Base-by-base conservation (phyloP, 1,140 invertebrate species). In the Planococcus citri region DNA sequence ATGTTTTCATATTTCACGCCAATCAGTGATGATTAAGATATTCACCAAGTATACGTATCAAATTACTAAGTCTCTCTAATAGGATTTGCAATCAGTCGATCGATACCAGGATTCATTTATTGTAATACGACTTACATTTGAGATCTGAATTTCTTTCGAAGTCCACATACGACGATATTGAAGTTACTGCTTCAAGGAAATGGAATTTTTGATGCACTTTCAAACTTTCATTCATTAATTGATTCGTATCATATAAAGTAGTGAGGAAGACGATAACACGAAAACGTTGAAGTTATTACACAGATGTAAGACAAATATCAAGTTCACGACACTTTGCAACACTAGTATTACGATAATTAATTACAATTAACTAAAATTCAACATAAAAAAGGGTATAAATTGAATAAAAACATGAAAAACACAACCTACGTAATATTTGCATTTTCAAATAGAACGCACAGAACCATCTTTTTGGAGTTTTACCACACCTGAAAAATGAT, bases 401-500 rank as follows among this genome's bases (percentile, higher is more conserved):
- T 3, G 12, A 17, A 24, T 64, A 12, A 27, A 24, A 64, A 64
- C 60, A 64, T 64, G 4, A 27, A 64, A 64, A 24, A 4, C 60
- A 64, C 60, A 64, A 64, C 60, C 60, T 64, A 64, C 60, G 25
- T 64, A 64, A 64, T 51, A 51, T 27, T 27, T 64, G 60, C 60
- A 64, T 64, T 64, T 58, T 64, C 25, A 25, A 51, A 64, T 64
- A 25, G 60, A 64, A 64, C 60, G 51, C 51, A 24, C 21, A 64
- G 25, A 64, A 64, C 25, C 60, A 64, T 64, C 60, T 64, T 64
- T 64, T 64, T 27, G 20, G 60, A 64, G 25, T 27, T 64, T 64
- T 64, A 64, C 60, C 60, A 64, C 60, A 64, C 60, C 60, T 64
- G 60, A 64, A 64, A 60, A 64, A 64, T 64, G 60, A 64, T 64